Evolutionary conservation across 2,888 invertebrate genomes (phyloP), one percentile per base, ranked within the genome.

Genomic region (Tetrapedia diversipes): DNA sequence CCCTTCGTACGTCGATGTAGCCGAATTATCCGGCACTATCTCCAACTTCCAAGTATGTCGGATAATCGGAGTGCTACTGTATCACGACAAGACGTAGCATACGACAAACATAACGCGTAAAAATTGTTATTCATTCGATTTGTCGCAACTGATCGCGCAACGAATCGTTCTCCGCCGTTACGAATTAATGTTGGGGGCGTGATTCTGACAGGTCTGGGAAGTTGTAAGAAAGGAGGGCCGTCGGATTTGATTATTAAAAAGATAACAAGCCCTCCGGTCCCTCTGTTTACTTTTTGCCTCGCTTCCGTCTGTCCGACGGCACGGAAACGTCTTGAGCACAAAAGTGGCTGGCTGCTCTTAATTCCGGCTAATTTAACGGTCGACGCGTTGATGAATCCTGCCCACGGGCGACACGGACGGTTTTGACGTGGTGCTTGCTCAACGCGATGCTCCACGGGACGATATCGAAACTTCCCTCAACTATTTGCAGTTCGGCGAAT

Each of bases 201-300:
- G 91, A 90, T 85, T 84, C 85, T 91, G 90, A 91, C 90, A 90
- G 89, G 83, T 49, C 87, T 86, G 88, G 85, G 86, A 88, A 85
- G 83, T 71, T 65, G 69, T 71, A 79, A 79, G 86, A 82, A 49
- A 85, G 83, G 80, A 73, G 83, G 71, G 82, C 81, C 85, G 90
- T 90, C 90, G 88, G 85, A 82, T 87, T 82, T 88, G 86, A 90
- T 90, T 90, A 90, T 90, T 89, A 90, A 89, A 89, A 90, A 90
- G 90, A 90, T 89, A 89, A 89, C 87, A 87, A 87, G 86, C 88
- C 88, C 85, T 74, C 75, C 81, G 86, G 86, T 78, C 77, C 85
- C 85, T 84, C 65, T 85, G 65, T 87, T 87, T 86, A 87, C 86
- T 89, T 89, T 86, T 86, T 86, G 83, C 81, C 67, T 77, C 80